Conservation (phyloP, 2,888 invertebrate species). For the Orthonychiurus folsomi region DNA sequence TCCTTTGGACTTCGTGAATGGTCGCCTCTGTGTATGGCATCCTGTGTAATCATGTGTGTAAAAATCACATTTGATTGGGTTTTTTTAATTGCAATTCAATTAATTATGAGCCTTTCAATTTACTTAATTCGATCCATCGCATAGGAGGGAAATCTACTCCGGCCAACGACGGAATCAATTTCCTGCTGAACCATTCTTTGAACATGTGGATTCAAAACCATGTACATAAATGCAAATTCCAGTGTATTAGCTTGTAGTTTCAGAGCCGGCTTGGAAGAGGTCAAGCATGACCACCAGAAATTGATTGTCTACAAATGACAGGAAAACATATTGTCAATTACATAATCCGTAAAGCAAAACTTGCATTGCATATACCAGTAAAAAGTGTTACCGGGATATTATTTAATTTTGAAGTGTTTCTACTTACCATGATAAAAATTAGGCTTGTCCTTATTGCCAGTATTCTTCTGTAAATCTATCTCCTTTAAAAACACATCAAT, state of each 20-base stretch:
- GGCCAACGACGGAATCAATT: slow-evolving; percentile 36
- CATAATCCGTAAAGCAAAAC: too few relatives aligned
- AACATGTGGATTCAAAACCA: slow-evolving; percentile 40
- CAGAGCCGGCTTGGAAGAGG: slow-evolving; percentile 32
- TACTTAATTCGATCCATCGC: slow-evolving; percentile 18
- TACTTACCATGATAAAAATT: too few relatives aligned
- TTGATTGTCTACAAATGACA: slow-evolving; percentile 24
- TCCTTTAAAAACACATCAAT: slow-evolving; percentile 4
- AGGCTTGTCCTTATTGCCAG: too few relatives aligned
- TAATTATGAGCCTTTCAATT: too few relatives aligned
- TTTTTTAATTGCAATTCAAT: background rate
- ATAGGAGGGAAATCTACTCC: slow-evolving; percentile 7
- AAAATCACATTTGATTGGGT: slow-evolving; percentile 4
- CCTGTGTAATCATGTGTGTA: slow-evolving; percentile 17
- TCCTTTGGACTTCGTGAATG: slow-evolving; percentile 23
- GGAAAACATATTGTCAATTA: too few relatives aligned
- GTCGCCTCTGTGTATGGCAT: slow-evolving; percentile 31
- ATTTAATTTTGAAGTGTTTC: background rate
- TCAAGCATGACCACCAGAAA: slow-evolving; percentile 27
- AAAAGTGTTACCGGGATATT: background rate
- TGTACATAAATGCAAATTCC: slow-evolving; percentile 40
- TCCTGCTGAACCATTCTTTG: slow-evolving; percentile 40
- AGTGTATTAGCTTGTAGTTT: slow-evolving; percentile 38
- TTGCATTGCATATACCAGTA: too few relatives aligned
- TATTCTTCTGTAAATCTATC: background rate